Evolutionary conservation across 2,888 invertebrate species (phyloP), one percentile per base, ranked within the genome.

Genomic region (Norana najaformis): DNA sequence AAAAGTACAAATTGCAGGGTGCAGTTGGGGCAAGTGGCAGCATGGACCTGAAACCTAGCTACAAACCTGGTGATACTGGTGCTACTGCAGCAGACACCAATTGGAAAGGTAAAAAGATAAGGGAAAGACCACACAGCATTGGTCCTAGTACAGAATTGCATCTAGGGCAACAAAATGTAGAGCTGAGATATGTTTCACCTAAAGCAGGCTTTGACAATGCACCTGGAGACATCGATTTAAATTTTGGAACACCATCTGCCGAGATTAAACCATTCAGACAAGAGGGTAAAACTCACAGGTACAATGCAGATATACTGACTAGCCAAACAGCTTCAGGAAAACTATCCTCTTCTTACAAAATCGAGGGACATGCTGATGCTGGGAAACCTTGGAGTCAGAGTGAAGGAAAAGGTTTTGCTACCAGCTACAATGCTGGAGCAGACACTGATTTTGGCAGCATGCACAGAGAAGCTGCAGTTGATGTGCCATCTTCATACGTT

Each of bases 151-250:
- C 36, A 36, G 85, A 85, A 36, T 23, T 85, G 85, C 85, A 85
- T 0, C 85, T 85, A 36, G 85, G 85, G 35, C 34, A 85, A n/a
- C 85, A 36, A 85, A 85, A 85, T 85, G 85, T 85, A 14, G 85
- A 85, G 14, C 37, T 85, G 85, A 85, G 23, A 36, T 85, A 85
- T 16, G 85, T 37, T 36, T 85, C 85, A 18, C 85, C 35, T 36
- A 85, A 36, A 85, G 37, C 37, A 85, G 36, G 37, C 36, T 85
- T 85, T 85, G 85, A 85, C 37, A 8, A 6, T 36, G 85, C 5
- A 85, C 85, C 85, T 85, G 85, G 85, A 85, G 85, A 85, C 36
- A 14, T 36, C 8, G 85, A 85, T 85, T 85, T 85, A 23, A 85
- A 85, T 23, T 85, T 85, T 85, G 85, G 11, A 85, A 14, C 85